Evolutionary conservation across 2,797 vertebrate species (phyloP).

Genomic region (Ficedula albicollis): DNA sequence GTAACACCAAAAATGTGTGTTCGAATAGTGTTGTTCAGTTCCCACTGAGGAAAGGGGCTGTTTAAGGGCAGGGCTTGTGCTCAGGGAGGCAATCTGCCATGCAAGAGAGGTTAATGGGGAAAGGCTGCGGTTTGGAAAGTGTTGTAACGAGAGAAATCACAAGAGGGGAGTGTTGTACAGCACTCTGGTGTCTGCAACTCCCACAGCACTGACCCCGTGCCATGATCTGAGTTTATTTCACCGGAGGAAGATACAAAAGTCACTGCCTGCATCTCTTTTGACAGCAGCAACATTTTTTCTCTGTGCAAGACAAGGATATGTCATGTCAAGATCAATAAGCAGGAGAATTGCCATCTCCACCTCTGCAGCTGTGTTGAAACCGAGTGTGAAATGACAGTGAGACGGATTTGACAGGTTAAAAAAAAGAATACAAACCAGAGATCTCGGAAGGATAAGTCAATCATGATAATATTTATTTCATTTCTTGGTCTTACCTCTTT

Average conservation of each 20-base stretch:
- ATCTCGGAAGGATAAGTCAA: not conserved
- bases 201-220: not conserved
- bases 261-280: constrained; percentile 6
- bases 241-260: not conserved
- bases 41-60: not conserved
- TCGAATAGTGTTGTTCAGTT: not conserved
- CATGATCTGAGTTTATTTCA: not conserved
- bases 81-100: not conserved
- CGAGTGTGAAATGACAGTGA: not conserved
- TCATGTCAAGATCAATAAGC: not conserved
- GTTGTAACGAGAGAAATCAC: constrained; percentile 70
- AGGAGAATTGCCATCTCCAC: not conserved
- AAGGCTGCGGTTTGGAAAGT: not conserved
- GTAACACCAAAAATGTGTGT: not conserved
- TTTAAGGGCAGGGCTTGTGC: not conserved
- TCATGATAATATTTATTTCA: not conserved
- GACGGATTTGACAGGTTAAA: not conserved
- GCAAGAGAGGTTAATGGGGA: not conserved
- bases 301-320: not conserved
- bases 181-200: constrained; percentile 5
- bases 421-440: not conserved
- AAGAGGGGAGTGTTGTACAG: constrained; percentile 78
- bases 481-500: not conserved
- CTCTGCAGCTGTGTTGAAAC: not conserved
- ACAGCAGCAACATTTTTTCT: not conserved